Base-by-base conservation (phyloP, 2,113 vertebrate species). In the Periophthalmodon schlosseri region DNA sequence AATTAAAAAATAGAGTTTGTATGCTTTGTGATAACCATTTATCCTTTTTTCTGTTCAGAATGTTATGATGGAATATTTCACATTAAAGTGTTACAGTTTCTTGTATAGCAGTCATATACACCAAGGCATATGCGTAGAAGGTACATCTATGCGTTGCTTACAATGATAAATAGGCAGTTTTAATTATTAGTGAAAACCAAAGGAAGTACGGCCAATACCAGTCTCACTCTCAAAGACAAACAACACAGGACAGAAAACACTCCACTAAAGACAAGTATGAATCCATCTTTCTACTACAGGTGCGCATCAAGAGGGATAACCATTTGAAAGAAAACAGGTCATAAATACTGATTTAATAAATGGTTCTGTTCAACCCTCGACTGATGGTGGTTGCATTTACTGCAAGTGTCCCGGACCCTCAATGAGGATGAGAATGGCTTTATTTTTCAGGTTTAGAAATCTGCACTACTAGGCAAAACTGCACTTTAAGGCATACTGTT, bases 1-100 rank as follows among this genome's bases (percentile, higher is more conserved):
- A 83, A 90, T 94, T 93, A 89, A 94, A 94, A 94, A 94, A 94
- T 93, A 94, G 86, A 94, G 88, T 92, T 91, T 91, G 90, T 91
- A 90, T 93, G 91, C 90, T 91, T 90, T 84, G 87, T 80, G 84
- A 87, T 91, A 81, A 71, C 77, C 69, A 68, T 80, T 86, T 74
- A 60, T 74, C 49, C 39, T 72, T 69, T 28, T 76, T 86, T 86
- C 57, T 77, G 73, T 84, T 82, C 78, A 74, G 69, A 82, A 80
- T 86, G 79, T 90, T 91, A 73, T 84, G 86, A 84, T 86, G 88
- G 90, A 88, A 87, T 65, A 85, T 84, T 93, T 94, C 93, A 93
- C 92, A 93, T 93, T 91, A 68, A 90, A 76, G 82, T 76, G 83
- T 89, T 85, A 72, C 61, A 78, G 76, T 84, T 92, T 91, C 74